Conservation (phyloP, 2,888 invertebrate genomes). For the Drosophila macrospina region DNA sequence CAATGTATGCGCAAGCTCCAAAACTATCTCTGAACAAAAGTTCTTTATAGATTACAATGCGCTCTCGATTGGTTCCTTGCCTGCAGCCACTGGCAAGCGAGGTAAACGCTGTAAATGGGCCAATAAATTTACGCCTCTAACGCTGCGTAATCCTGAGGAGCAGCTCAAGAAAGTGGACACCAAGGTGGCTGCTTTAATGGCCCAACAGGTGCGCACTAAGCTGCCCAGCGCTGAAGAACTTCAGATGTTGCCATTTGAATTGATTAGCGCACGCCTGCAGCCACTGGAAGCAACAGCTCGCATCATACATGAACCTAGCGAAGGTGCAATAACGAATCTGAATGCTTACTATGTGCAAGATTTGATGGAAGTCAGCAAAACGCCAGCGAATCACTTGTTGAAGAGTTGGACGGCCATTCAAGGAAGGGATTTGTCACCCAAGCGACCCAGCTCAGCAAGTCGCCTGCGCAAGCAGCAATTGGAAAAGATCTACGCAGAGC, state of each 20-base stretch:
- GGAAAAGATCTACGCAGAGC: constrained; percentile 59
- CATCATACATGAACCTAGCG: constrained; percentile 52
- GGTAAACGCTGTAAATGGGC: constrained; percentile 82
- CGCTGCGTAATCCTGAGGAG: constrained; percentile 73
- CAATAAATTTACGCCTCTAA: constrained; percentile 84
- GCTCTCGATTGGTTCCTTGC: constrained; percentile 60
- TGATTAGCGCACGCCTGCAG: constrained; percentile 60
- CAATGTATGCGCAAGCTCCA: not conserved
- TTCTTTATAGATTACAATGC: constrained; percentile 74
- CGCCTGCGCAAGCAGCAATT: constrained; percentile 39
- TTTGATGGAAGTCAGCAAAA: constrained; percentile 85
- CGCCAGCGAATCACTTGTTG: constrained; percentile 86
- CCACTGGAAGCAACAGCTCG: constrained; percentile 22
- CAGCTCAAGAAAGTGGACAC: constrained; percentile 74
- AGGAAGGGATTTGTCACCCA: constrained; percentile 88
- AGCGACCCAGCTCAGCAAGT: constrained; percentile 21
- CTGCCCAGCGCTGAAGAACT: constrained; percentile 23
- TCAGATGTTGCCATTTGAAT: constrained; percentile 22
- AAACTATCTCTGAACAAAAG: not conserved
- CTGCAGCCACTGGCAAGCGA: constrained; percentile 45
- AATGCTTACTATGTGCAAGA: constrained; percentile 86
- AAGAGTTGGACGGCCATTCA: constrained; percentile 88
- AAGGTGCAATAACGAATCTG: constrained; percentile 36
- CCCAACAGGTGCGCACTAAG: constrained; percentile 55
- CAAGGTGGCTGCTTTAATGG: constrained; percentile 73